Conservation (phyloP, 2,888 invertebrate genomes). For the Hypomecis punctinalis region DNA sequence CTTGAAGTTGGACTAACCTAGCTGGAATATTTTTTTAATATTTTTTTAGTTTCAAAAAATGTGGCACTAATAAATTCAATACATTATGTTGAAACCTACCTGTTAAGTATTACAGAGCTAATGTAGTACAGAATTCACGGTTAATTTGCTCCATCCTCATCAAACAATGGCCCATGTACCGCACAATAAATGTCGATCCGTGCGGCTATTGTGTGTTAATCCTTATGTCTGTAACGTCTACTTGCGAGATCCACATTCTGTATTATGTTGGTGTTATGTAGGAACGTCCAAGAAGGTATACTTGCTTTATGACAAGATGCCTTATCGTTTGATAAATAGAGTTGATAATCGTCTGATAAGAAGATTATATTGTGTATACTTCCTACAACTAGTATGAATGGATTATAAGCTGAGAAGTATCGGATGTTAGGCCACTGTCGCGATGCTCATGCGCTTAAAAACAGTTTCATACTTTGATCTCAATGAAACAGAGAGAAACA, state of each 20-base stretch:
- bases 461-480: no score
- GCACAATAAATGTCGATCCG: slow-evolving; percentile 47
- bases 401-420: not conserved
- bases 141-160: slow-evolving; percentile 34
- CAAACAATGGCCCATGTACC: slow-evolving; percentile 42
- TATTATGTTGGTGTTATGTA: slow-evolving; percentile 16
- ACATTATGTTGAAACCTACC: slow-evolving; percentile 20
- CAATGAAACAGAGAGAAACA: no score
- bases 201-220: slow-evolving; percentile 53
- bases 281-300: not conserved
- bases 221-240: slow-evolving; percentile 39
- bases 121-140: slow-evolving; percentile 25
- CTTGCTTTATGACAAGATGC: not conserved
- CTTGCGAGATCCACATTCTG: slow-evolving; percentile 29
- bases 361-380: slow-evolving; percentile 1
- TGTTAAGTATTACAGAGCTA: slow-evolving; percentile 17
- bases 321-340: not conserved
- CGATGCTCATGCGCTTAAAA: no score
- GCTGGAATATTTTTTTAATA: no score
- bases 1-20: no score
- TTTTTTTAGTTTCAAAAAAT: no score
- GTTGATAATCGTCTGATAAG: slow-evolving; percentile 7
- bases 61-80: no score
- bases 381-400: not conserved
- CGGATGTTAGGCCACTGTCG: not conserved